Percentiles rank a stretch among this genome's conserved stretches.
phyloP scores from a whole-genome alignment of 2,888 invertebrate species.

The Andrena praecox region DNA sequence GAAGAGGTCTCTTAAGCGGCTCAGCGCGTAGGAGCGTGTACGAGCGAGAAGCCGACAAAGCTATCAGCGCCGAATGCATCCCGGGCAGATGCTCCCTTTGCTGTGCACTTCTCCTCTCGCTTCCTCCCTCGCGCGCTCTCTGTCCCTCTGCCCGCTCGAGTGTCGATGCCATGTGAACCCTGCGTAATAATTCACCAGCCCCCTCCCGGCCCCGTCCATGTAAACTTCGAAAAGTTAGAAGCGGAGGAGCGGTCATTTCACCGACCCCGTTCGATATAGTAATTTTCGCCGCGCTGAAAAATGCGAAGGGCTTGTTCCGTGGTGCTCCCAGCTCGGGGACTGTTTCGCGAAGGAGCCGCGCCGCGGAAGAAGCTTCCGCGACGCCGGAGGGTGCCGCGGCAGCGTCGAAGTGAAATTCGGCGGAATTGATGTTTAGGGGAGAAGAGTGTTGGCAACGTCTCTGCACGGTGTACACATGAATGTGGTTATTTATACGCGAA shows the following conservation, averaged over 20 bases:
- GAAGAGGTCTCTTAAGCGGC: slow-evolving; percentile 78
- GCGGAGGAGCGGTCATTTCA: slow-evolving; percentile 34
- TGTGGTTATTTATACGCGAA: too few species aligned
- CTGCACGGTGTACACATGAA: too few species aligned
- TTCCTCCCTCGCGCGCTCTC: slow-evolving; percentile 23
- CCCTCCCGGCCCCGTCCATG: slow-evolving; percentile 15
- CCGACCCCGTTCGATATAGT: slow-evolving; percentile 34
- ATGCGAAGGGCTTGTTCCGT: slow-evolving; percentile 19
- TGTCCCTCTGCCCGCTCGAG: slow-evolving; percentile 45
- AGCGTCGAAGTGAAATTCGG: too few species aligned
- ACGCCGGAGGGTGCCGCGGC: too few species aligned
- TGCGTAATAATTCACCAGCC: slow-evolving; percentile 68
- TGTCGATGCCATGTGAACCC: slow-evolving; percentile 65
- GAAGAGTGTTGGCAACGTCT: too few species aligned
- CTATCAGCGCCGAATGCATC: slow-evolving; percentile 77
- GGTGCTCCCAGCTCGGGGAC: not conserved
- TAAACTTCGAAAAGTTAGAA: slow-evolving; percentile 44
- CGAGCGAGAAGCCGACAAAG: slow-evolving; percentile 80
- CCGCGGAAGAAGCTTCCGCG: not conserved
- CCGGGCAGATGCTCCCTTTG: slow-evolving; percentile 69
- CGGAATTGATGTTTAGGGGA: too few species aligned
- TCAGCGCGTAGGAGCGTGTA: slow-evolving; percentile 76
- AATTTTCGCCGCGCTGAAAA: slow-evolving; percentile 48
- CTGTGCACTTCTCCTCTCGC: slow-evolving; percentile 48
- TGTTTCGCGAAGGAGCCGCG: not conserved